Evolutionary conservation across 2,797 vertebrate genomes (phyloP), one percentile per base, ranked within the genome.

Genomic region (Neomorphus geoffroyi): DNA sequence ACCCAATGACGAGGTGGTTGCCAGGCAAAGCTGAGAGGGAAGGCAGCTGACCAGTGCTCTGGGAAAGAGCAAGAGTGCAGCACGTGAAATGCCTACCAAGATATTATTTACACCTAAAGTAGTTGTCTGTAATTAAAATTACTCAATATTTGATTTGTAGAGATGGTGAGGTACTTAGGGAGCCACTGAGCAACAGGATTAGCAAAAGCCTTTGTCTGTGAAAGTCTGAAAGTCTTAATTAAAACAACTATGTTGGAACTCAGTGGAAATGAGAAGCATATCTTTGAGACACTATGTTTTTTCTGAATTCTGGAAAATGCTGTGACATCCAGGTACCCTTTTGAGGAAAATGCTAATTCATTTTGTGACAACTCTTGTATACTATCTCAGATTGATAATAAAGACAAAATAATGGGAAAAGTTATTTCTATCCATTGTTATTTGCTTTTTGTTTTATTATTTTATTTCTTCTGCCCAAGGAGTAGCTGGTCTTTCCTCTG

Each of bases 41-140:
- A 90, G 30, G 27, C 6, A 24, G 43, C 26, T 83, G 39, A 24
- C 27, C 0, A 0, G 26, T 0, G 0, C 37, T 26, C 45, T 64
- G n/a, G 61, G 39, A 37, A 80, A 35, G 69, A 58, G 48, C 33
- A 58, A 7, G 80, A 70, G 19, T 13, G 13, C 33, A 62, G 66
- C 56, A 9, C 10, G 48, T 27, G 32, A 33, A 82, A 58, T 54
- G 16, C n/a, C 22, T 69, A 1, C 43, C 18, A 53, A 30, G 39
- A 35, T 80, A 87, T 85, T 58, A 69, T 70, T 88, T 91, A 41
- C 22, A 18, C 61, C 71, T 71, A 2, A 46, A 62, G 37, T 70
- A 53, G 60, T 71, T 64, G 15, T 57, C 43, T 61, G 18, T 80
- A 71, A 58, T n/a, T 50, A 39, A 69, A 78, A 35, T 82, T 83